Base-by-base conservation (phyloP, 1,140 invertebrate genomes). In the Hycleus cichorii region DNA sequence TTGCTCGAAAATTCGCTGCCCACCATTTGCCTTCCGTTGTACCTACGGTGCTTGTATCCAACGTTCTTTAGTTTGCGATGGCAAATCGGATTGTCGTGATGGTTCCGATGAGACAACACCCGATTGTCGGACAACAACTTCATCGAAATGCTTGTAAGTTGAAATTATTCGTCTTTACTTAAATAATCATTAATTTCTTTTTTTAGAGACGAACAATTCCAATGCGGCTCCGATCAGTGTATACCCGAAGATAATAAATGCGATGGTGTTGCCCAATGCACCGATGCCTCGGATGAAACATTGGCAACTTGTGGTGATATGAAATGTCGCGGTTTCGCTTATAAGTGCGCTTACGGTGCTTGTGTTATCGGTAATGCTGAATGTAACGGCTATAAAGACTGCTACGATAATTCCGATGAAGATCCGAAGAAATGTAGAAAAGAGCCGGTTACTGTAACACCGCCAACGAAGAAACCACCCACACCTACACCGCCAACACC, bases 321-420 rank as follows among this genome's bases (percentile, higher is more conserved):
- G 26, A 27, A 43, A 8, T 73, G 71, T 60, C 65, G 64, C 1
- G 48, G 57, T 24, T 69, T 51, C 39, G 57, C 63, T 1, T 69
- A 62, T 55, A 63, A 65, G 40, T 73, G 71, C 49, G 64, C 56
- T 45, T 72, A 73, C 58, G 71, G 71, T 4, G 71, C 69, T 2
- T 71, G 69, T 53, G 67, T 69, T 38, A 60, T 64, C 45, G 59
- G 55, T 8, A 48, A 62, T 57, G 59, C 64, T 4, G 26, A 60
- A 47, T 86, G 84, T 63, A 77, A 90, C 69, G 78, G 78, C 0
- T 63, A 72, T 2, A 68, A 69, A 39, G 80, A 90, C 51, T 91
- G 88, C 68, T 57, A 74, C 0, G 85, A 89, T 64, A 79, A 80
- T 8, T 86, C 86, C 3, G 90, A 93, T 69, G 90, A 87, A 60